Evolutionary conservation across 2,888 invertebrate species (phyloP).

Genomic region (Gymnosoma rotundatum): DNA sequence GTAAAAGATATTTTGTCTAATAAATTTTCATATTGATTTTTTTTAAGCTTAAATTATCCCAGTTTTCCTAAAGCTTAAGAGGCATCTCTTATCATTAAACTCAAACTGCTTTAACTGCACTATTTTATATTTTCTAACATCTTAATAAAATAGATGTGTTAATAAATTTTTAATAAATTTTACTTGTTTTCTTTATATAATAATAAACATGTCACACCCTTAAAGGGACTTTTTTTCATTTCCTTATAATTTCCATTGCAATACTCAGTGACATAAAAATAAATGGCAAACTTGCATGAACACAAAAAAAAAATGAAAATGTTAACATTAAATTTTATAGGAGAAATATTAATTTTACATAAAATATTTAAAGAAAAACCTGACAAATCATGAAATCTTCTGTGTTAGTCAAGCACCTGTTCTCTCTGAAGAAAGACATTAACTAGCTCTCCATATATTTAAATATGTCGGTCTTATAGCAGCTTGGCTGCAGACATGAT

Average conservation of each 20-base stretch:
- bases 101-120: conserved; percentile 20
- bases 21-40: too few species aligned
- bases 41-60: too few species aligned
- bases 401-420: too few species aligned
- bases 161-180: conserved; percentile 50
- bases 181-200: conserved; percentile 20
- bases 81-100: neutral
- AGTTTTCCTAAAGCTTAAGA: too few species aligned
- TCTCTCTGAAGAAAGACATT: too few species aligned
- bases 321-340: conserved; percentile 62
- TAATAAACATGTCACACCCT: conserved; percentile 53
- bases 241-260: conserved; percentile 18
- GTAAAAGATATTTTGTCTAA: too few species aligned
- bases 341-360: conserved; percentile 59
- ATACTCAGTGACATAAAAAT: conserved; percentile 34
- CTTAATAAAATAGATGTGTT: neutral
- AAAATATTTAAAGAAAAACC: neutral
- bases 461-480: too few species aligned
- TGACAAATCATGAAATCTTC: neutral
- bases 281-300: conserved; percentile 6
- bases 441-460: too few species aligned
- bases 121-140: conserved; percentile 42
- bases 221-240: conserved; percentile 10
- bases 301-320: conserved; percentile 31
- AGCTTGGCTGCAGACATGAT: too few species aligned